Conservation (phyloP, 2,888 invertebrate species). For the Eupithecia pulchellata region DNA sequence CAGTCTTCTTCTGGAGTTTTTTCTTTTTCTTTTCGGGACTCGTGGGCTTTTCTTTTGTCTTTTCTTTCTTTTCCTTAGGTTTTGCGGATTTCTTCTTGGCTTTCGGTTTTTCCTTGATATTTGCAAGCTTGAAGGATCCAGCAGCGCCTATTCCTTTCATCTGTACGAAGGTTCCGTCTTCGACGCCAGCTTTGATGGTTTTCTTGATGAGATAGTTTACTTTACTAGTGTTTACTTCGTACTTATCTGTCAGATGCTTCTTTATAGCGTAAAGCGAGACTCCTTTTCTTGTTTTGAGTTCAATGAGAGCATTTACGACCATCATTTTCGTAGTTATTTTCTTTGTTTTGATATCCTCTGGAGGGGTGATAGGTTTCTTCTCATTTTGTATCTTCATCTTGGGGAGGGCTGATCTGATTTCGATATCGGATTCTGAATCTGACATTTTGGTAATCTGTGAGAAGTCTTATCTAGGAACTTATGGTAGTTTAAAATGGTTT, state of each 20-base stretch:
- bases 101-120: slow-evolving; percentile 55
- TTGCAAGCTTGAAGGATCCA: slow-evolving; percentile 71
- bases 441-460: slow-evolving; percentile 20
- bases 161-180: slow-evolving; percentile 67
- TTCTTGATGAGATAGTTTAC: slow-evolving; percentile 68
- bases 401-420: slow-evolving; percentile 18
- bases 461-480: too few species aligned
- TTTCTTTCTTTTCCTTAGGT: slow-evolving; percentile 28
- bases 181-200: slow-evolving; percentile 63
- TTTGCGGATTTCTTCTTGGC: slow-evolving; percentile 39
- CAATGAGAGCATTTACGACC: slow-evolving; percentile 65
- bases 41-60: slow-evolving; percentile 35
- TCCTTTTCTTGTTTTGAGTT: slow-evolving; percentile 68
- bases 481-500: too few species aligned
- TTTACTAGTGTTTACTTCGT: slow-evolving; percentile 63
- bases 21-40: slow-evolving; percentile 36
- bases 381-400: neutral
- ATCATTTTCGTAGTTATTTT: slow-evolving; percentile 67
- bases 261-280: slow-evolving; percentile 74
- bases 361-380: slow-evolving; percentile 50
- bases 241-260: slow-evolving; percentile 66
- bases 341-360: slow-evolving; percentile 52
- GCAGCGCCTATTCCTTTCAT: slow-evolving; percentile 70
- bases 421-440: slow-evolving; percentile 31
- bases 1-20: slow-evolving; percentile 3